These are phyloP conservation scores for Bufotes viridis DNA, from an alignment of 2,797 vertebrate genomes.

Conservation along the genomic window DNA sequence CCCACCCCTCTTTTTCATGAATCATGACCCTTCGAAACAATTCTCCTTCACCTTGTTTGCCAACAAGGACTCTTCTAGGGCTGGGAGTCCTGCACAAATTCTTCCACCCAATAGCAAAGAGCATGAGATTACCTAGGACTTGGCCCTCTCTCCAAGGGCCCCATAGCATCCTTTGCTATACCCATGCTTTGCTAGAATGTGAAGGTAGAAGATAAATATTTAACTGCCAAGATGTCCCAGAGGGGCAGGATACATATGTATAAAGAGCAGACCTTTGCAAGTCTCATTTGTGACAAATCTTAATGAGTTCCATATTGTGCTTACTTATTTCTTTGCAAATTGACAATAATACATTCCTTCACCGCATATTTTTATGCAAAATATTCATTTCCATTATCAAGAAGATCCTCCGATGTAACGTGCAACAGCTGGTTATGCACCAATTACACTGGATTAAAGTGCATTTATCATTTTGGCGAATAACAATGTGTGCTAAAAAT, in stretches of 20 bases:
- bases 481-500: conserved; percentile 24
- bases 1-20: neutral
- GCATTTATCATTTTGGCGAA: conserved; percentile 35
- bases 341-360: conserved; percentile 26
- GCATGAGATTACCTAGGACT: neutral
- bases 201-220: neutral
- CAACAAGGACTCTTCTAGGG: too few relatives aligned
- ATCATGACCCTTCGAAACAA: neutral
- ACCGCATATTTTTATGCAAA: conserved; percentile 45
- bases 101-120: neutral
- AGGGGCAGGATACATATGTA: conserved; percentile 7
- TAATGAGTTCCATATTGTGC: conserved; percentile 43
- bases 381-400: conserved; percentile 34
- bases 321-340: conserved; percentile 44
- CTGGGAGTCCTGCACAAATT: neutral
- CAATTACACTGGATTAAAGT: conserved; percentile 56
- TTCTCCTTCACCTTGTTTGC: neutral
- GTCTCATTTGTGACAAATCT: conserved; percentile 7
- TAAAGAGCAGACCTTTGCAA: conserved; percentile 12
- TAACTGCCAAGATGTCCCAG: neutral
- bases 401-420: conserved; percentile 43
- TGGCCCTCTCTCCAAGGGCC: neutral
- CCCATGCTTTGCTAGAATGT: neutral
- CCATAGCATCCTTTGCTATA: neutral
- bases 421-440: conserved; percentile 52